Evolutionary conservation across 2,113 vertebrate species (phyloP), one percentile per base, ranked within the genome.

Genomic region (Pavo muticus): DNA sequence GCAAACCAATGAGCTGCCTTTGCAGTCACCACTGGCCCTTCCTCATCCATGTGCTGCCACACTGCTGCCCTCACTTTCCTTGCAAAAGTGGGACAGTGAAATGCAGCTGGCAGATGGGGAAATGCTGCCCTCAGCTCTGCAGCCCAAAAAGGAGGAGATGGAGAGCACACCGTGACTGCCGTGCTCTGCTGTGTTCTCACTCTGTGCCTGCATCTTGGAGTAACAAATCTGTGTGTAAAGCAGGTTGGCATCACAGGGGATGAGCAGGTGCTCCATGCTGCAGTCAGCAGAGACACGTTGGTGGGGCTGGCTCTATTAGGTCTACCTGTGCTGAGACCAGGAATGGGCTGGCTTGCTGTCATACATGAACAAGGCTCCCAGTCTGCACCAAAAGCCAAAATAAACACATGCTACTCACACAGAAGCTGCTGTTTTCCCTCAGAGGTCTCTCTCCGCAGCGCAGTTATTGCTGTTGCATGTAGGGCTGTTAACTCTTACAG

Each of bases 391-490:
- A 25, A 29, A 52, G 50, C 50, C 50, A 52, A 52, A 52, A 27
- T 27, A 29, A 25, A 52, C 25, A 52, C 50, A 15, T 56, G 29
- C 7, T 25, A 37, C 11, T 35, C 24, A 44, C 29, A 61, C n/a
- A 6, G 74, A 61, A 37, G 44, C 37, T 52, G 45, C 47, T 3
- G 1, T 8, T 30, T 35, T 42, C 50, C 37, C 76, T 37, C 16
- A 10, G 15, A 15, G 30, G 19, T 6, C 12, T 64, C 42, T 59
- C 1, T 0, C 10, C 29, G 30, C 14, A n/a, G 29, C 7, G 4
- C 44, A 73, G 32, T 10, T 1, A 6, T 5, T 32, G 10, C 27
- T 9, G 2, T 32, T 25, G 3, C 13, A 0, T 21, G 4, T 10
- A 15, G 32, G 50, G 82, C 3, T 1, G 1, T 2, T 12, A 19